Evolutionary conservation across 2,888 invertebrate genomes (phyloP), one percentile per base, ranked within the genome.

Genomic region (Drosophila greeni): DNA sequence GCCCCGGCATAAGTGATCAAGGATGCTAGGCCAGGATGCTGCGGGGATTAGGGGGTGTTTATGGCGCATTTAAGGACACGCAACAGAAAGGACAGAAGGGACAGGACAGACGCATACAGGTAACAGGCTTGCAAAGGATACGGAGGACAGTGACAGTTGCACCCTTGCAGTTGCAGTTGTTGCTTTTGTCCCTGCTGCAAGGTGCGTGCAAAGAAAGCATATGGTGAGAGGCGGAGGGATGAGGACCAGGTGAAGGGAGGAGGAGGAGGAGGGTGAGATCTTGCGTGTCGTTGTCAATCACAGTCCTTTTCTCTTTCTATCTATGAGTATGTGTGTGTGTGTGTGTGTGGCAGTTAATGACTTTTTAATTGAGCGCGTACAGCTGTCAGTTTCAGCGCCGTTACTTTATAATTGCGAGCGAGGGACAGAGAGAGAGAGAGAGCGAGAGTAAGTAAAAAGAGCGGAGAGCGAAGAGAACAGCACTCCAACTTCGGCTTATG

Each of bases 361-460:
- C 84, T 81, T 83, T 83, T 80, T 83, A 83, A 80, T 80, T 80
- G 82, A 78, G 79, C 76, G 66, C 82, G 61, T 78, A 78, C 84
- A 83, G 78, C 83, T 79, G 83, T 75, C 79, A 67, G 75, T 70
- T 68, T 52, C 78, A 76, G 78, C 81, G 81, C 79, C 81, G 81
- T 79, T 81, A 70, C 73, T 73, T 83, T 80, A 82, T 71, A 74
- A 76, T 82, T 82, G 70, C 56, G 66, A 18, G 66, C 43, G 66
- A 65, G 58, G 34, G 55, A 33, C 40, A 62, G 53, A 24, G n/a
- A 24, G 16, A 14, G 1, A 1, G 11, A 20, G 39, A 39, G 39
- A 1, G 37, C 18, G 9, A 40, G 40, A 40, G 23, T 36, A 40
- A 42, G 53, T 9, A 8, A n/a, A 39, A 12, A 14, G 16, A 34